These are phyloP conservation scores for Rhingia campestris DNA, from an alignment of 2,888 invertebrate genomes.

Conservation along the genomic window DNA sequence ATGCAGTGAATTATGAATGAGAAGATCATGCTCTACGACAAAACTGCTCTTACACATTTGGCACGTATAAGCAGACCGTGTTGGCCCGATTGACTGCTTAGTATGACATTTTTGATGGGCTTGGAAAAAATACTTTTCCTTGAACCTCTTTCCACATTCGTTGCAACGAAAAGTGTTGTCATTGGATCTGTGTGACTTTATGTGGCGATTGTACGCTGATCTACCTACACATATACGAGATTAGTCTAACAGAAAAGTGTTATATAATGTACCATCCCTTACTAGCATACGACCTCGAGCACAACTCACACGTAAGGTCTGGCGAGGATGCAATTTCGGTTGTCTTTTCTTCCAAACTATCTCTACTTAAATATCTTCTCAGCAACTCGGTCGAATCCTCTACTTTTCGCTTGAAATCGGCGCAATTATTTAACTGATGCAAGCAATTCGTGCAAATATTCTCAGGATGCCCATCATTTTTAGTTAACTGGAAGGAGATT, in stretches of 20 bases:
- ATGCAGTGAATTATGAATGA: conserved; percentile 41
- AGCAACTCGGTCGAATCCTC: conserved; percentile 17
- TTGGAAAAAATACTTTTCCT: neutral
- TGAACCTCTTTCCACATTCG: conserved; percentile 22
- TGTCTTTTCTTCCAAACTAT: neutral
- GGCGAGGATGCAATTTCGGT: too few species aligned
- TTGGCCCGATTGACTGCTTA: neutral
- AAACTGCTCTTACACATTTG: conserved; percentile 8
- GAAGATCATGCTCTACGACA: conserved; percentile 3
- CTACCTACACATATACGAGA: neutral
- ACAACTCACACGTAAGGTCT: too few species aligned
- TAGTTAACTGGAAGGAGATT: conserved; percentile 4
- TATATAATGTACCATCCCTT: neutral
- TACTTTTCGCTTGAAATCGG: conserved; percentile 34
- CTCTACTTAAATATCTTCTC: neutral
- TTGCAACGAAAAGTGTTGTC: conserved; percentile 5
- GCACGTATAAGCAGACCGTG: neutral
- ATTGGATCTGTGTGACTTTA: neutral
- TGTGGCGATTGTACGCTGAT: conserved; percentile 11
- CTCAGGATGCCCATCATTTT: conserved; percentile 27
- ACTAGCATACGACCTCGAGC: conserved; percentile 1
- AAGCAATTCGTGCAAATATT: conserved; percentile 35
- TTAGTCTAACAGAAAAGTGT: neutral
- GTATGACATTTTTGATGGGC: conserved; percentile 31
- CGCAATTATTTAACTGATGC: conserved; percentile 25